These are phyloP conservation scores for Caenorhabditis sinica DNA, from an alignment of 2,888 invertebrate species.

Conservation along the genomic window DNA sequence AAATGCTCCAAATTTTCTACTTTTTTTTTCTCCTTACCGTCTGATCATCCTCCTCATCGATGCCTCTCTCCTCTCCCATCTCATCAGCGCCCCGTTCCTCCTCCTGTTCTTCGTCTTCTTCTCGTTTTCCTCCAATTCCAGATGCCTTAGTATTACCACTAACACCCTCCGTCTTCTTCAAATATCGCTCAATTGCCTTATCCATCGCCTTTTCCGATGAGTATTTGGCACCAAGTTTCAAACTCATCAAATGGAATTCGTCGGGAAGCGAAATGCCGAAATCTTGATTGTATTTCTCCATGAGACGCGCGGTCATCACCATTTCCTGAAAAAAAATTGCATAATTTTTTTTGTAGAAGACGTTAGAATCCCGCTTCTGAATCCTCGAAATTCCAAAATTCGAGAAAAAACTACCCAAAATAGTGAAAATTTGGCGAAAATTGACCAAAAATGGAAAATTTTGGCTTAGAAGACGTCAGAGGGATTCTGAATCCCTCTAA, in stretches of 20 bases:
- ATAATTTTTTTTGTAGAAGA: too few relatives aligned
- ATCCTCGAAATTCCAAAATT: too few relatives aligned
- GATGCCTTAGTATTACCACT: background rate
- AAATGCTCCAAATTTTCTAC: background rate
- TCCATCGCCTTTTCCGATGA: slow-evolving; percentile 78
- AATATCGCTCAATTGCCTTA: slow-evolving; percentile 64
- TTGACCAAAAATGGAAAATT: too few relatives aligned
- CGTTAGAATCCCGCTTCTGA: too few relatives aligned
- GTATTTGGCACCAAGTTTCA: slow-evolving; percentile 72
- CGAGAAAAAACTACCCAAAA: too few relatives aligned
- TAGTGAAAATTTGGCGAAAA: too few relatives aligned
- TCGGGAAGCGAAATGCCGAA: slow-evolving; percentile 81
- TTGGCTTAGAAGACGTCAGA: too few relatives aligned
- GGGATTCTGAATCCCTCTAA: too few relatives aligned
- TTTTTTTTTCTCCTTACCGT: background rate
- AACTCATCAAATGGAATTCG: slow-evolving; percentile 78
- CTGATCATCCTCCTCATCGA: background rate
- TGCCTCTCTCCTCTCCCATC: background rate
- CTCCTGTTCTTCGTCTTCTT: too few relatives aligned
- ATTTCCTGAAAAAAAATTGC: slow-evolving; percentile 79
- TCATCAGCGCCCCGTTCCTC: too few relatives aligned
- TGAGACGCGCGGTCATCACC: slow-evolving; percentile 80
- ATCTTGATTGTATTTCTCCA: slow-evolving; percentile 80
- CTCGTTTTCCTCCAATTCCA: too few relatives aligned
- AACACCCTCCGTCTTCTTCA: slow-evolving; percentile 41